Conservation (phyloP, 2,797 vertebrate genomes). For the Masticophis lateralis region DNA sequence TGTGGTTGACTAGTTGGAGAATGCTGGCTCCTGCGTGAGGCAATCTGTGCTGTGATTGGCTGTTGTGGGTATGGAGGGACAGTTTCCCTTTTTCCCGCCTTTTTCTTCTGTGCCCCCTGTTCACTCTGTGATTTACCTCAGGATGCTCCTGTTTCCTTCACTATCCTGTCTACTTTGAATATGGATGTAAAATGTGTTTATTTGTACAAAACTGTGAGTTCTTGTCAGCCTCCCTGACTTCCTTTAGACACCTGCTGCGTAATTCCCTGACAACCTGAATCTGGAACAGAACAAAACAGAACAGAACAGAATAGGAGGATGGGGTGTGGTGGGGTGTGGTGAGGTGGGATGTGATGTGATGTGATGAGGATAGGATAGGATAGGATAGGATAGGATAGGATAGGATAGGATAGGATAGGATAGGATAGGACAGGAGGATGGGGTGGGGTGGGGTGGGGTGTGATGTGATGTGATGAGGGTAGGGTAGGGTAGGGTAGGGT, state of each 20-base stretch:
- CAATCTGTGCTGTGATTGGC: not conserved
- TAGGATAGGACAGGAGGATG: no score
- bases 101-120: not conserved
- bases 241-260: not conserved
- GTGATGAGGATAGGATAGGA: no score
- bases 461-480: no score
- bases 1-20: not conserved
- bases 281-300: no score
- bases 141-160: not conserved
- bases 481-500: no score
- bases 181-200: not conserved
- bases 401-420: no score
- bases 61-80: not conserved
- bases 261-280: not conserved
- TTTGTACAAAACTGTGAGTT: not conserved
- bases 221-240: not conserved
- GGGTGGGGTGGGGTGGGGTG: no score
- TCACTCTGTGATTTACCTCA: not conserved
- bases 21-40: not conserved
- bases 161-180: not conserved
- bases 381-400: no score
- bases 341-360: no score
- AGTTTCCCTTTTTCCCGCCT: not conserved
- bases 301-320: no score
- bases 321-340: no score